phyloP scores from a whole-genome alignment of 2,113 vertebrate genomes.

The Ctenodactylus gundi region DNA sequence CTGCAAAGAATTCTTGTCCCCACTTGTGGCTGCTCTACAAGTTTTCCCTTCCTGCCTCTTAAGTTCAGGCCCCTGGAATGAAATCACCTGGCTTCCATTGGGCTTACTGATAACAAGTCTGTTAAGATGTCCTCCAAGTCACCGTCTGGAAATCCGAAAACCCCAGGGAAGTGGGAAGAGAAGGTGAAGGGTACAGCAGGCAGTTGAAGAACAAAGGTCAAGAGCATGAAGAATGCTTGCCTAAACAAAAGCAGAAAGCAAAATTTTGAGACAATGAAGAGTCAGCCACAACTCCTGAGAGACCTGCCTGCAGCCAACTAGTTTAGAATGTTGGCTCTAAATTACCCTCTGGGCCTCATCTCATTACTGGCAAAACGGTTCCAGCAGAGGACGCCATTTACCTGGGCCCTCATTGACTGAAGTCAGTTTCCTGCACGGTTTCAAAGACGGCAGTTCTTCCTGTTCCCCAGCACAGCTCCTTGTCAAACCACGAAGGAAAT shows the following conservation, averaged over 20 bases:
- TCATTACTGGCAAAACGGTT: not conserved
- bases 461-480: not conserved
- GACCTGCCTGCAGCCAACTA: not conserved
- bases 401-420: not conserved
- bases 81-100: not conserved
- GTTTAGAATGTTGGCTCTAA: not conserved
- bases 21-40: not conserved
- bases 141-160: not conserved
- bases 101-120: not conserved
- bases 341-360: not conserved
- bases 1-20: not conserved
- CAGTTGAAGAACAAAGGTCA: not conserved
- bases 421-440: not conserved
- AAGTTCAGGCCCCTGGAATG: not conserved
- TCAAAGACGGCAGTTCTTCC: not conserved
- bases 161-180: not conserved
- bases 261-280: not conserved
- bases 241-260: not conserved
- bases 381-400: not conserved
- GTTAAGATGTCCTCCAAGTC: not conserved
- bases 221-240: not conserved
- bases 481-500: not conserved
- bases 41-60: not conserved
- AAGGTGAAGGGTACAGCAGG: not conserved
- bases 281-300: not conserved